Evolutionary conservation across 2,113 vertebrate genomes (phyloP).

Genomic region (Microtus pennsylvanicus): DNA sequence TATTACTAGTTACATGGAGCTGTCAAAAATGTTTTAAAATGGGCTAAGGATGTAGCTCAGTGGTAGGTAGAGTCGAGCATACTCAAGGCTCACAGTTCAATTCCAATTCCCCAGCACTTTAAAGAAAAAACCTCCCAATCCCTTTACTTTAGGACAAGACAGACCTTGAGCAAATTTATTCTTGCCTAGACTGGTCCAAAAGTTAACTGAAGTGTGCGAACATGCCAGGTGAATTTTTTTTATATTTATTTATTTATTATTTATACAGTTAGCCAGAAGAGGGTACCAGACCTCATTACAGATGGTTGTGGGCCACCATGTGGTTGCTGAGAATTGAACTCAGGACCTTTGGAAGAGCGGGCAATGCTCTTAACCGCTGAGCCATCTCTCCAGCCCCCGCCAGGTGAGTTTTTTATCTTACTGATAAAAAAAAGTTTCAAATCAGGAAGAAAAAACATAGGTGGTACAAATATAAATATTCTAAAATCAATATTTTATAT

Average conservation of each 20-base stretch:
- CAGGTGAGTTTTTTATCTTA: not conserved
- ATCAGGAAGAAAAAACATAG: not conserved
- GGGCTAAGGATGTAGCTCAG: not conserved
- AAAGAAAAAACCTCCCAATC: not conserved
- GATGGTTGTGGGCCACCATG: no score
- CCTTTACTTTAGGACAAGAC: not conserved
- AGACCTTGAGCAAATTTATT: not conserved
- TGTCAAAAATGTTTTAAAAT: not conserved
- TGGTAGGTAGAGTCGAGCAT: not conserved
- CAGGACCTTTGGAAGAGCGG: no score
- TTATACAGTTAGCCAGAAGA: no score
- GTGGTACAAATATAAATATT: not conserved
- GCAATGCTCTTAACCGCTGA: no score
- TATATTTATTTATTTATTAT: no score
- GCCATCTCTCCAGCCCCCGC: no score
- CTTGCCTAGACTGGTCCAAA: not conserved
- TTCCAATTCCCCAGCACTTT: not conserved
- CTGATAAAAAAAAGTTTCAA: slow-evolving; percentile 7
- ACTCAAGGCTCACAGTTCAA: not conserved
- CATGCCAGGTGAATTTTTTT: slow-evolving; percentile 3
- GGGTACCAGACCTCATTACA: no score
- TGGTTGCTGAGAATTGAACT: no score
- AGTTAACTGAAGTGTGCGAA: not conserved
- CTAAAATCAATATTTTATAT: slow-evolving; percentile 50
- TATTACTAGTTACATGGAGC: not conserved